Evolutionary conservation across 1,140 invertebrate species (phyloP).

Genomic region (Drosophila mayri): DNA sequence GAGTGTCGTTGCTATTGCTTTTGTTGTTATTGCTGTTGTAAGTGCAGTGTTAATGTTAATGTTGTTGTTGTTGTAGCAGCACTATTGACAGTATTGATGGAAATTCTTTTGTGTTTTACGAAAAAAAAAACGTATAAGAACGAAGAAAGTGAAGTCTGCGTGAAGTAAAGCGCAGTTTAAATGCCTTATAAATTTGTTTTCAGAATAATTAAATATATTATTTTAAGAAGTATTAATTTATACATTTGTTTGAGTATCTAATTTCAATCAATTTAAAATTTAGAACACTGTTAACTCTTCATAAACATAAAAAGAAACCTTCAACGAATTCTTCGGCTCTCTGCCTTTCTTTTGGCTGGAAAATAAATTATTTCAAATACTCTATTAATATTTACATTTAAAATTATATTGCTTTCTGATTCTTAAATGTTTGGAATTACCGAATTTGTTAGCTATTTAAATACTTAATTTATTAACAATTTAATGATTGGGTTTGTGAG

Average conservation of each 20-base stretch:
- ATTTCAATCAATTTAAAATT: no score
- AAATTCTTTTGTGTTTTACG: conserved; percentile 77
- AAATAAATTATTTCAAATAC: background rate
- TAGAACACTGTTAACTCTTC: no score
- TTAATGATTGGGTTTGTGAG: no score
- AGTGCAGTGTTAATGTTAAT: conserved; percentile 37
- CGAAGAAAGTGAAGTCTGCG: conserved; percentile 38
- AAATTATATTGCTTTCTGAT: background rate
- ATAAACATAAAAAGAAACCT: no score
- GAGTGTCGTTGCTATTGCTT: conserved; percentile 55
- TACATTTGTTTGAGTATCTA: no score
- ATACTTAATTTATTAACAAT: no score
- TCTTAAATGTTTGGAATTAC: background rate
- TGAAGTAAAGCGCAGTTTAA: background rate
- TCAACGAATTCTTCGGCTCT: no score
- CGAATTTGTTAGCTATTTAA: no score
- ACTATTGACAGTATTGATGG: conserved; percentile 81
- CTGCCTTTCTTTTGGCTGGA: no score
- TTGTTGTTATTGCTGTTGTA: conserved; percentile 41
- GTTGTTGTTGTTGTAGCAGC: conserved; percentile 56
- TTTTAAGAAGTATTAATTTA: no score
- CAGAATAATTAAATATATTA: no score
- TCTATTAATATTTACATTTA: background rate
- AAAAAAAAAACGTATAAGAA: conserved; percentile 46
- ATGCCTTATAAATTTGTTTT: conserved; percentile 34